These are phyloP conservation scores for Aphidius gifuensis DNA, from an alignment of 1,140 invertebrate genomes.

Conservation along the genomic window DNA sequence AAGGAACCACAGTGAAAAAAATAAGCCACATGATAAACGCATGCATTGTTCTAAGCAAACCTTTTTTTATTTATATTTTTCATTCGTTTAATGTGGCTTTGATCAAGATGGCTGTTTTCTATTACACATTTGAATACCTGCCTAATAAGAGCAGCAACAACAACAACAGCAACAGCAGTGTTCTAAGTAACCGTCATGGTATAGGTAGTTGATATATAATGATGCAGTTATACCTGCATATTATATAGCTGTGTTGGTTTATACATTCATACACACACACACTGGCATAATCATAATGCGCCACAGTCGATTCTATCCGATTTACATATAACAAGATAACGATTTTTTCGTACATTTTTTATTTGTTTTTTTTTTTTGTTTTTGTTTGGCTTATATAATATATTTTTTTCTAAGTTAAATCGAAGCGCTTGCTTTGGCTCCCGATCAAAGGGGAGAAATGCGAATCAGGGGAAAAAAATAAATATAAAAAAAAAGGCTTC, in stretches of 20 bases:
- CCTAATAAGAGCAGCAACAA: slow-evolving; percentile 37
- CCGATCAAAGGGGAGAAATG: slow-evolving; percentile 21
- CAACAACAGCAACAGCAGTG: not conserved
- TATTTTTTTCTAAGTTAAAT: slow-evolving; percentile 43
- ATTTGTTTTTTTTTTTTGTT: slow-evolving; percentile 28
- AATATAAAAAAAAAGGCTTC: slow-evolving; percentile 40
- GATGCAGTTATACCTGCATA: not conserved
- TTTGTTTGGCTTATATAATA: slow-evolving; percentile 40
- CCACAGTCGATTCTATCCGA: slow-evolving; percentile 27
- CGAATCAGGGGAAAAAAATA: slow-evolving; percentile 24
- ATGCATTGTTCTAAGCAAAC: slow-evolving; percentile 34
- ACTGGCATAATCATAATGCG: slow-evolving; percentile 40
- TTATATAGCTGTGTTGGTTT: too few relatives aligned
- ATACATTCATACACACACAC: not conserved
- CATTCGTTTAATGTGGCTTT: slow-evolving; percentile 16
- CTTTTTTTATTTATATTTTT: slow-evolving; percentile 21
- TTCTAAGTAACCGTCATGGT: slow-evolving; percentile 26
- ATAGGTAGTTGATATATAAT: slow-evolving; percentile 12
- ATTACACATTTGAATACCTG: slow-evolving; percentile 38
- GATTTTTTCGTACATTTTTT: slow-evolving; percentile 43
- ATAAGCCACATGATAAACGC: slow-evolving; percentile 36
- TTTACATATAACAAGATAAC: slow-evolving; percentile 53
- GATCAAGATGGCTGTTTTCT: slow-evolving; percentile 35
- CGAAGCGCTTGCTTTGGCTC: slow-evolving; percentile 25
- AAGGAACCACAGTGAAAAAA: slow-evolving; percentile 15